phyloP scores from a whole-genome alignment of 1,140 invertebrate genomes.

The Nixonia krombeini region DNA sequence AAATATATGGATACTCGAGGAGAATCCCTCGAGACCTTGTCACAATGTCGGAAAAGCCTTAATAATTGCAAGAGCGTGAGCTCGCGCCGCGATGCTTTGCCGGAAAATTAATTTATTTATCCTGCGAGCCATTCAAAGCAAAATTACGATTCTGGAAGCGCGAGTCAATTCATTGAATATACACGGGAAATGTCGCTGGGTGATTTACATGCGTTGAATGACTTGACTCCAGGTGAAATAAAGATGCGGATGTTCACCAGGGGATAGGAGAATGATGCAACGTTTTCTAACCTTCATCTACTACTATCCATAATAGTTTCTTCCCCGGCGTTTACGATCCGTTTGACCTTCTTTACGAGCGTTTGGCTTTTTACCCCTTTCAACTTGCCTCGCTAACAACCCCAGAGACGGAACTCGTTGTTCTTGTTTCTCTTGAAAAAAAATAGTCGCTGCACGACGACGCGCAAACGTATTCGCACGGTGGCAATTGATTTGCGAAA shows the following conservation, averaged over 20 bases:
- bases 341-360: slow-evolving; percentile 62
- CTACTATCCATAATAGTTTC: slow-evolving; percentile 37
- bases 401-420: slow-evolving; percentile 40
- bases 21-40: too few relatives aligned
- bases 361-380: slow-evolving; percentile 58
- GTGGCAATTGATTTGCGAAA: too few relatives aligned
- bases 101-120: too few relatives aligned
- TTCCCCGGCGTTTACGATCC: slow-evolving; percentile 55
- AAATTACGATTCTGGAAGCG: not conserved
- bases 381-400: slow-evolving; percentile 55
- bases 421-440: slow-evolving; percentile 28
- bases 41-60: too few relatives aligned
- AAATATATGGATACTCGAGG: too few relatives aligned
- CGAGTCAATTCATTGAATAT: not conserved
- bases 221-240: slow-evolving; percentile 27
- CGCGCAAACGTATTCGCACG: slow-evolving; percentile 28
- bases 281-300: slow-evolving; percentile 49
- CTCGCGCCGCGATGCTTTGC: too few relatives aligned
- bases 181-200: not conserved
- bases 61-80: too few relatives aligned
- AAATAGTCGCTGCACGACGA: slow-evolving; percentile 28
- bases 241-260: slow-evolving; percentile 28
- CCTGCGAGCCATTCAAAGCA: too few relatives aligned
- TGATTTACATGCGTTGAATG: slow-evolving; percentile 12
- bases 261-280: slow-evolving; percentile 40